These are phyloP conservation scores for Cariama cristata DNA, from an alignment of 2,113 vertebrate genomes.

Conservation along the genomic window DNA sequence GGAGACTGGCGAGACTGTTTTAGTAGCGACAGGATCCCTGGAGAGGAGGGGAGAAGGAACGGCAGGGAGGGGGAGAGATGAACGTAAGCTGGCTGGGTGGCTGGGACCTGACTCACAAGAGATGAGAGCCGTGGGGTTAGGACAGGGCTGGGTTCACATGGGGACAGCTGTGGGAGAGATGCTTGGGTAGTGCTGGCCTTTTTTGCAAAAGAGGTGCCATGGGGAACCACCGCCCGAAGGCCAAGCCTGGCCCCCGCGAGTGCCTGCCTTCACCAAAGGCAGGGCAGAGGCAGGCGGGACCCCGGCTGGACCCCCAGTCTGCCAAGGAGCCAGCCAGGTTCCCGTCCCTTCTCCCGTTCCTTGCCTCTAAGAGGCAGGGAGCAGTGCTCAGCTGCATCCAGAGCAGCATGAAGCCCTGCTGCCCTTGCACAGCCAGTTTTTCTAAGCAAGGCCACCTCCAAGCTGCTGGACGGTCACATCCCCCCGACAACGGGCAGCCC, in stretches of 20 bases:
- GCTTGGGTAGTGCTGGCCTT: background rate
- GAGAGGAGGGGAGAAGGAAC: background rate
- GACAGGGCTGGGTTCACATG: background rate
- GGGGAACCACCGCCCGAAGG: background rate
- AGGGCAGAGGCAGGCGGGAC: background rate
- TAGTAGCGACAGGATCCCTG: background rate
- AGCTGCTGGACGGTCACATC: background rate
- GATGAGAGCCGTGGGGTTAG: background rate
- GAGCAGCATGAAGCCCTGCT: background rate
- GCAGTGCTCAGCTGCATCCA: background rate
- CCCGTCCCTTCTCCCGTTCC: background rate
- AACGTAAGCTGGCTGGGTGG: background rate
- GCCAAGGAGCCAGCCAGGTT: background rate
- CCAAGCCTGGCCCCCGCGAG: background rate
- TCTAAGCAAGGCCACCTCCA: background rate
- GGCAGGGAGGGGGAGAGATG: background rate
- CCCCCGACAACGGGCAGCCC: rapidly evolving
- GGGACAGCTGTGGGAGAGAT: background rate
- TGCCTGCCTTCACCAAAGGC: background rate
- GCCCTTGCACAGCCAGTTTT: background rate
- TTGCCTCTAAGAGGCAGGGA: background rate
- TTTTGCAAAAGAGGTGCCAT: background rate
- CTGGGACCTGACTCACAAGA: background rate
- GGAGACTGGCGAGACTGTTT: background rate
- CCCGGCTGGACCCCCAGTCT: background rate